Evolutionary conservation across 2,797 vertebrate species (phyloP), one percentile per base, ranked within the genome.

Genomic region (Acomys russatus): DNA sequence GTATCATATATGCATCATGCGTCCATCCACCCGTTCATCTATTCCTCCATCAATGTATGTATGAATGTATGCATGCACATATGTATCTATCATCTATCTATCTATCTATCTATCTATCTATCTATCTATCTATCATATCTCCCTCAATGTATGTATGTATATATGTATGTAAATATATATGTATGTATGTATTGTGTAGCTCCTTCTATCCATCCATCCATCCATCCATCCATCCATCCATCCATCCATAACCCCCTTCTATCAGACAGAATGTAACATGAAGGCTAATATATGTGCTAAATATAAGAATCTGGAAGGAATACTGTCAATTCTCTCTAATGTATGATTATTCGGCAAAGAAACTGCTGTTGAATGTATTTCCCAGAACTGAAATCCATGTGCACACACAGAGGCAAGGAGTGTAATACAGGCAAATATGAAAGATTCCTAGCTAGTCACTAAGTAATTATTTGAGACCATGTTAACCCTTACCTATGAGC

Each of bases 311-410:
- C n/a, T 80, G 80, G n/a, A 22, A 61, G 22, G 6, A 85, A 68
- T 49, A 35, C 9, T 63, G 6, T 20, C 80, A 59, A 25, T 76
- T 92, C 87, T 88, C 23, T 88, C 33, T 82, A 78, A 83, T 44
- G 70, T n/a, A 92, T n/a, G n/a, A 89, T 61, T 54, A 76, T 61
- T 88, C 9, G 76, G 59, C 51, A 70, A 92, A 87, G 30, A 93
- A 94, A 68, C 18, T 54, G 35, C 59, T 38, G 73, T 64, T 96
- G 25, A 76, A 18, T n/a, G 20, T 83, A 83, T 83, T 77, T 49
- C 84, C 70, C 74, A 95, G 78, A 92, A 63, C 82, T 59, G n/a
- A 71, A 93, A 80, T 59, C 25, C 11, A 63, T 10, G 56, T 23
- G 20, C 28, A 73, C 4, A 61, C 25, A 35, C 15, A 84, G 4